Conservation (phyloP, 2,797 vertebrate species). For the Danio kyathit region DNA sequence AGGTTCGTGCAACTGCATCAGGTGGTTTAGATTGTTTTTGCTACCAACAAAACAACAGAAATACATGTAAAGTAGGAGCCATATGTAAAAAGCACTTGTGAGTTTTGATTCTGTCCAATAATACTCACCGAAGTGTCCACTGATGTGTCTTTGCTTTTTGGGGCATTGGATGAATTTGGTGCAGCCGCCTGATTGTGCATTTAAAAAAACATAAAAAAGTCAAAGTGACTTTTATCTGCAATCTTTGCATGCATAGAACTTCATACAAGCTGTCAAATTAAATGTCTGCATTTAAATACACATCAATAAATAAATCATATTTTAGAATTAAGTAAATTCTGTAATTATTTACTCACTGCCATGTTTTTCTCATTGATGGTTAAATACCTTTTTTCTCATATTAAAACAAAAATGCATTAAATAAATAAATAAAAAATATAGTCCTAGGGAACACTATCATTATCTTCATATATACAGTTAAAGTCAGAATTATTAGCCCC, state of each 20-base stretch:
- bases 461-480: too few species aligned
- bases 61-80: neutral
- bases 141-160: neutral
- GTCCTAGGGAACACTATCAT: too few species aligned
- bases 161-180: neutral
- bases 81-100: neutral
- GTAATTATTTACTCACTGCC: neutral
- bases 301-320: neutral
- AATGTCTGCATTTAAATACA: neutral
- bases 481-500: too few species aligned
- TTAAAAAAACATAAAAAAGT: neutral
- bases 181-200: neutral
- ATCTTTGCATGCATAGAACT: neutral
- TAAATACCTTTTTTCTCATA: neutral
- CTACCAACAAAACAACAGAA: conserved; percentile 4
- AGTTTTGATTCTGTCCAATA: neutral
- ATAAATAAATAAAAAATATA: too few species aligned
- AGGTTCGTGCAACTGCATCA: conserved; percentile 67
- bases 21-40: neutral
- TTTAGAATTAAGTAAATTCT: neutral
- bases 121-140: neutral
- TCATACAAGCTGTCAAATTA: neutral
- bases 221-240: neutral
- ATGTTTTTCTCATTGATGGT: neutral
- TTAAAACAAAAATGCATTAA: too few species aligned